Conservation (phyloP, 2,888 invertebrate genomes). For the Branchellion lobata region DNA sequence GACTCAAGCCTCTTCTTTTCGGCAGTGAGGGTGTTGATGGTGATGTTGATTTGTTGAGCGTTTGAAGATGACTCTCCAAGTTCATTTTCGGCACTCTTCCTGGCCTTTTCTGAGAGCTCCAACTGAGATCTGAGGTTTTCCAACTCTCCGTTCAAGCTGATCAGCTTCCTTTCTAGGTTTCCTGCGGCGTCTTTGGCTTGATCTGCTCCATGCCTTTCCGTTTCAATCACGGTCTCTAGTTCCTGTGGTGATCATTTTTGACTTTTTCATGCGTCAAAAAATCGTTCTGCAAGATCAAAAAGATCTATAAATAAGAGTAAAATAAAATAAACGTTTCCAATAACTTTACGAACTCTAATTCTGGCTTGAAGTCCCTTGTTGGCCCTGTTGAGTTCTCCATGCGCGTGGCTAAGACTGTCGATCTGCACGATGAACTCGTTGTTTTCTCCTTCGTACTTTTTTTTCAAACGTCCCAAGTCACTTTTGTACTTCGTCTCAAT, state of each 20-base stretch:
- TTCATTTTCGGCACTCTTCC: constrained; percentile 64
- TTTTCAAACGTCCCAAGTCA: constrained; percentile 61
- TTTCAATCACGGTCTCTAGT: constrained; percentile 35
- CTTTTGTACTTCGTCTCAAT: constrained; percentile 62
- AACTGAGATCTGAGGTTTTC: constrained; percentile 39
- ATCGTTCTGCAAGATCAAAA: neutral
- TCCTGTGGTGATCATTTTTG: constrained; percentile 26
- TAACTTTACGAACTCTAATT: constrained; percentile 67
- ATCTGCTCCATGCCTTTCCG: constrained; percentile 25
- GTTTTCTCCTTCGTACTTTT: constrained; percentile 62
- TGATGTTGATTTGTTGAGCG: constrained; percentile 88
- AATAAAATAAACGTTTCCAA: neutral
- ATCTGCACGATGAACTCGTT: constrained; percentile 59
- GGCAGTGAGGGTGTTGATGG: constrained; percentile 91
- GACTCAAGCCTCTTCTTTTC: constrained; percentile 92
- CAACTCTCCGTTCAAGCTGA: constrained; percentile 35
- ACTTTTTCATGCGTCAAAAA: neutral
- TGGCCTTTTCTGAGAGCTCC: constrained; percentile 58
- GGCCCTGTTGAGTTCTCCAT: constrained; percentile 78
- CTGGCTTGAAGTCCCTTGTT: constrained; percentile 95
- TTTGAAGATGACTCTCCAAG: constrained; percentile 87
- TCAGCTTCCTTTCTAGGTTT: constrained; percentile 37
- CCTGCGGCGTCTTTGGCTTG: constrained; percentile 28
- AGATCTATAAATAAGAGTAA: neutral
- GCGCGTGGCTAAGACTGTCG: constrained; percentile 53